A percentile compares a stretch with the other conserved stretches of the same genome.
Conservation (phyloP, 2,113 vertebrate species). For the Struthidea cinerea region DNA sequence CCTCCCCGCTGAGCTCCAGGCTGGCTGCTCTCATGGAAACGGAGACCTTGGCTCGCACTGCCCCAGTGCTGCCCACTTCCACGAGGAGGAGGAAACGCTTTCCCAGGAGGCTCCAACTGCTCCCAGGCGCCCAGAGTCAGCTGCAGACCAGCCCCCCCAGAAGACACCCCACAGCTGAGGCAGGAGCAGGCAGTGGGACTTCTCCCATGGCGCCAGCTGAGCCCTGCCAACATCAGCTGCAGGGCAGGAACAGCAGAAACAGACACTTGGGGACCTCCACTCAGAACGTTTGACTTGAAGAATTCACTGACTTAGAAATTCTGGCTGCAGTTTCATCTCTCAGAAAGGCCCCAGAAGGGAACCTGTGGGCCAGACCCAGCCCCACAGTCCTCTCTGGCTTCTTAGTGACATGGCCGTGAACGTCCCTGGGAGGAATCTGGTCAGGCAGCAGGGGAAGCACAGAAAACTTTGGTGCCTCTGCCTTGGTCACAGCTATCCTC, state of each 20-base stretch:
- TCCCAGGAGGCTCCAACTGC: background rate
- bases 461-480: background rate
- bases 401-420: background rate
- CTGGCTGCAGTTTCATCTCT: background rate
- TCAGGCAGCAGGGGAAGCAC: background rate
- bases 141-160: accelerated
- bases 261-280: background rate
- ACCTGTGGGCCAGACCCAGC: background rate
- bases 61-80: background rate
- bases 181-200: background rate
- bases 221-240: background rate
- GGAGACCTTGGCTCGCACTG: accelerated
- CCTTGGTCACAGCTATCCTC: background rate
- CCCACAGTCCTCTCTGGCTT: background rate
- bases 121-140: accelerated
- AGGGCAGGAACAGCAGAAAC: background rate
- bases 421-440: background rate
- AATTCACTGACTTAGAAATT: background rate
- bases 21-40: background rate
- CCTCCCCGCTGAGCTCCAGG: background rate
- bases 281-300: background rate
- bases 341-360: background rate
- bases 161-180: accelerated
- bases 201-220: background rate
- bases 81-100: background rate